phyloP scores from a whole-genome alignment of 2,888 invertebrate species.

The Diplolepis rosae region DNA sequence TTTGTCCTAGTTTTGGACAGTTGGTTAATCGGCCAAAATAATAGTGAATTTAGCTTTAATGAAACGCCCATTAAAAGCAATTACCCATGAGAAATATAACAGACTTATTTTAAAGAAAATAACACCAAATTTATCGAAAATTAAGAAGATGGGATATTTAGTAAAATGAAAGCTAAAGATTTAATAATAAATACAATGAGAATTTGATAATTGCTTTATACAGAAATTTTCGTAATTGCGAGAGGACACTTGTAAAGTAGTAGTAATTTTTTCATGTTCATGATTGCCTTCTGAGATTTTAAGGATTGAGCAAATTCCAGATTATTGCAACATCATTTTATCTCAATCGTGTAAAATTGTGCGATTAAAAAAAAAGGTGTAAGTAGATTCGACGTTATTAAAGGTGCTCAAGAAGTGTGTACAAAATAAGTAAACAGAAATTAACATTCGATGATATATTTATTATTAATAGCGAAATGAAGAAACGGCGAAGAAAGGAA shows the following conservation, averaged over 20 bases:
- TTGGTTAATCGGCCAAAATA: conserved; percentile 3
- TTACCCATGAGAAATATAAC: conserved; percentile 17
- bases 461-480: conserved; percentile 35
- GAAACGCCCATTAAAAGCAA: background rate
- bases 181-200: background rate
- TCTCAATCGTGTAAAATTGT: conserved; percentile 52
- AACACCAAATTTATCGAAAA: background rate
- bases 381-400: conserved; percentile 57
- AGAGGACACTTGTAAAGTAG: conserved; percentile 13
- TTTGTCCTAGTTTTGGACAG: conserved; percentile 22
- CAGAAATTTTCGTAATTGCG: conserved; percentile 14
- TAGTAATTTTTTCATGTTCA: background rate
- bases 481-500: background rate
- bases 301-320: background rate
- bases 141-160: too few species aligned
- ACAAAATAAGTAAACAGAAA: conserved; percentile 55
- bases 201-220: conserved; percentile 22
- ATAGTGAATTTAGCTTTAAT: conserved; percentile 10
- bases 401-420: conserved; percentile 66
- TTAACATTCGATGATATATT: conserved; percentile 37
- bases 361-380: conserved; percentile 33
- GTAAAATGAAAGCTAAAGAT: conserved; percentile 26
- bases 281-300: background rate
- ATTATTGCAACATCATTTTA: conserved; percentile 40
- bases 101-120: background rate